Conservation (phyloP, 1,140 invertebrate genomes). For the Dermatophagoides farinae region DNA sequence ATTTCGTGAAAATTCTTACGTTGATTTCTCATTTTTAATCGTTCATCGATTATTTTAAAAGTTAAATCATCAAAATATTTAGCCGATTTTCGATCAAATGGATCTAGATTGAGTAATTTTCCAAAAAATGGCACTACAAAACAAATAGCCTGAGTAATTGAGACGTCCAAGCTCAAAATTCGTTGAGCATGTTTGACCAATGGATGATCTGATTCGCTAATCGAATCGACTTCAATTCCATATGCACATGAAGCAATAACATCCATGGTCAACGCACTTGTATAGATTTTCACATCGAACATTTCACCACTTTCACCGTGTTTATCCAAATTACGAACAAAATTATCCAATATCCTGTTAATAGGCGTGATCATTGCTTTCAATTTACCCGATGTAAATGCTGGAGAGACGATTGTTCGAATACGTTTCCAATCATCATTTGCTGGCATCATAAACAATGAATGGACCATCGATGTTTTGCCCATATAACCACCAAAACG, state of each 20-base stretch:
- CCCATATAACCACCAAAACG: background rate
- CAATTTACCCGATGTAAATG: conserved; percentile 29
- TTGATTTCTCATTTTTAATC: background rate
- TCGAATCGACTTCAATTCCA: conserved; percentile 34
- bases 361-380: conserved; percentile 24
- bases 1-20: background rate
- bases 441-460: background rate
- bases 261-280: conserved; percentile 34
- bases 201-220: conserved; percentile 28
- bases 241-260: conserved; percentile 36
- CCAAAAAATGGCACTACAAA: background rate
- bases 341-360: conserved; percentile 14
- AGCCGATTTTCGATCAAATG: background rate
- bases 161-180: conserved; percentile 16
- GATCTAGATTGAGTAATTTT: background rate
- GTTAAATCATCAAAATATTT: conserved; percentile 6
- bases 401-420: conserved; percentile 18
- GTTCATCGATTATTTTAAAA: conserved; percentile 3
- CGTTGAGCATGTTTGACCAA: conserved; percentile 23
- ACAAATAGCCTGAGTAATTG: background rate
- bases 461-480: background rate
- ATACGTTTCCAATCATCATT: background rate
- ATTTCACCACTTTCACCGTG: background rate
- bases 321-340: background rate
- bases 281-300: conserved; percentile 2